Base-by-base conservation (phyloP, 2,888 invertebrate genomes). In the Idaea biselata region DNA sequence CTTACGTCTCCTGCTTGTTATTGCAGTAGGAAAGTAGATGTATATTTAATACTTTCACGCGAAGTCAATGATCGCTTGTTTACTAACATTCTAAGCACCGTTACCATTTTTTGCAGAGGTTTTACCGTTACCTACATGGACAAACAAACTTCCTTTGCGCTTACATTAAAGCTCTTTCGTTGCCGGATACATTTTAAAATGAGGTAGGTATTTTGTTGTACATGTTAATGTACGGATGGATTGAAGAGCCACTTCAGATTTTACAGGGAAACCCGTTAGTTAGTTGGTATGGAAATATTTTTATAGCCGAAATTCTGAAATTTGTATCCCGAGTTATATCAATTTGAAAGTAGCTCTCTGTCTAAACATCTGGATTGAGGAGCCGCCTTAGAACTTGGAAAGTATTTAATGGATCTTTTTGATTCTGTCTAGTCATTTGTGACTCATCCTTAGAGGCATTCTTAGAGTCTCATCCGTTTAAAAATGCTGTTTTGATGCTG, bases 21-120 rank as follows among this genome's bases (percentile, higher is more conserved):
- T 44, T 44, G 44, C 44, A 44, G 44, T 44, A 44, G 44, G 44
- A 44, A 44, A 44, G 44, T 44, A 44, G 44, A 44, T 11, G 2
- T 53, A 55, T 64, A 55, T 58, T 60, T 56, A 61, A 55, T 56
- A 25, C 55, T 58, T 64, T 57, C 61, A 60, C 60, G 58, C 7
- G 57, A 60, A 66, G 68, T 65, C 64, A 68, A 64, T 59, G 63
- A 58, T 65, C 66, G 63, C 61, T 65, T 68, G 68, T 64, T 68
- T 68, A 64, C 66, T 60, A 56, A 62, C 65, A 60, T 62, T 65
- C 55, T 57, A 63, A 62, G 60, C 53, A 59, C 67, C 63, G 67
- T 68, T 63, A 66, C 61, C 66, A 61, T 65, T 62, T 66, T 66
- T 66, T 60, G 59, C 55, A 53, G 60, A 60, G 61, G 63, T 63